Base-by-base conservation (phyloP, 2,888 invertebrate genomes). In the Mesorhabditis spiculigera region DNA sequence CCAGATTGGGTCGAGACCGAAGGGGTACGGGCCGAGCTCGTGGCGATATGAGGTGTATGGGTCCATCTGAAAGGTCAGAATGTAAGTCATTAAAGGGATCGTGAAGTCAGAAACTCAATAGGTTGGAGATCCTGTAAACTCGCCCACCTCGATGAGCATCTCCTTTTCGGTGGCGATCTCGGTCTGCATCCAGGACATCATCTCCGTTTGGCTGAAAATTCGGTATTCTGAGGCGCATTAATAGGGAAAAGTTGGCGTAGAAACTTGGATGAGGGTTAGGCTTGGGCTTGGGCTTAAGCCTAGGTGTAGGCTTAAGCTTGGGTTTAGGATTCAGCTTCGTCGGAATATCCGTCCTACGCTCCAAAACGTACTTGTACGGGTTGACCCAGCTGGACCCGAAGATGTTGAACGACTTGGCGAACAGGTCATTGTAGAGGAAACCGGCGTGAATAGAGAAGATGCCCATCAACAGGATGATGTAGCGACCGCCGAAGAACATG, bases 1-100 rank as follows among this genome's bases (percentile, higher is more conserved):
- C 86, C 86, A 86, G 16, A 86, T 86, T 10, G 88, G 88, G 77
- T 89, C 88, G 43, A 88, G 76, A 43, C 88, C 88, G 77, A 88
- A 86, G 5, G 86, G 86, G 75, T 88, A 89, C n/a, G 80, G 87
- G 71, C 76, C 82, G 63, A 63, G 63, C 16, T 70, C 72, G 67
- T 78, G 79, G 44, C 73, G 66, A 68, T 75, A 84, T 6, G 80
- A 78, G n/a, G 65, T 62, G 65, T 75, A 75, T 13, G 84, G 82
- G 41, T 71, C 70, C 41, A 75, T 8, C 68, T 71, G 63, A 5
- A 72, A 45, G 42, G 13, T 28, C 28, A 28, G 28, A 28, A 28
- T 28, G 28, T 28, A 28, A 28, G 28, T 28, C 28, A 28, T 28
- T 28, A 16, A 65, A 10, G 13, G 65, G 43, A n/a, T 65, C 28